These are phyloP conservation scores for Vidua chalybeata DNA, from an alignment of 2,113 vertebrate genomes.

Conservation along the genomic window DNA sequence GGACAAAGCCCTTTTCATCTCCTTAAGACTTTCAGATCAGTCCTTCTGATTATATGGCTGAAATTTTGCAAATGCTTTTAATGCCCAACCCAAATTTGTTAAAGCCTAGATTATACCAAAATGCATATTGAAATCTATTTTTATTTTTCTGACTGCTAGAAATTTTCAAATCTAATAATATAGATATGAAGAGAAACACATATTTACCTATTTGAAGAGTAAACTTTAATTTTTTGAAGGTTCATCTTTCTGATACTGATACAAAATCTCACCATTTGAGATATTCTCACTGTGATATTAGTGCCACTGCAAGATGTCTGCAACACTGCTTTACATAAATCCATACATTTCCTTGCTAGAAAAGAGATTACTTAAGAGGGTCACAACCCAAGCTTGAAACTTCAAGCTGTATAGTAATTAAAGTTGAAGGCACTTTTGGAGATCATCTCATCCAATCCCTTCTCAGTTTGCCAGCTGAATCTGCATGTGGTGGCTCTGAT, in stretches of 20 bases:
- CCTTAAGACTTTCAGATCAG: neutral
- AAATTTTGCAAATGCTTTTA: slow-evolving; percentile 16
- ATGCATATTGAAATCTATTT: neutral
- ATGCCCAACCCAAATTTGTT: neutral
- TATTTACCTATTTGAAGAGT: neutral
- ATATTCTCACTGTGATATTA: neutral
- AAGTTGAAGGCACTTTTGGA: neutral
- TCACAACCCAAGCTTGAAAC: neutral
- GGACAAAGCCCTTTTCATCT: neutral
- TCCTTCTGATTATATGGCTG: neutral
- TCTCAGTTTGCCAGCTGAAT: neutral
- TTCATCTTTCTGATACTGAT: neutral
- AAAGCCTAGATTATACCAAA: neutral
- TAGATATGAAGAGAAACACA: neutral
- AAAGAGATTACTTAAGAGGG: neutral
- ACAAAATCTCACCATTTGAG: neutral
- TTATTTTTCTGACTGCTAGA: neutral
- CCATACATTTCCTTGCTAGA: neutral
- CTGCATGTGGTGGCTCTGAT: neutral
- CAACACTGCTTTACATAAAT: neutral
- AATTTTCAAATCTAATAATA: neutral
- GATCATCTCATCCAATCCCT: neutral
- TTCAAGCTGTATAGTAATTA: neutral
- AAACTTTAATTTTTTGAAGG: neutral
- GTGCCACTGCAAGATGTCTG: neutral